Base-by-base conservation (phyloP, 2,113 vertebrate genomes). In the Bolborhynchus lineola region DNA sequence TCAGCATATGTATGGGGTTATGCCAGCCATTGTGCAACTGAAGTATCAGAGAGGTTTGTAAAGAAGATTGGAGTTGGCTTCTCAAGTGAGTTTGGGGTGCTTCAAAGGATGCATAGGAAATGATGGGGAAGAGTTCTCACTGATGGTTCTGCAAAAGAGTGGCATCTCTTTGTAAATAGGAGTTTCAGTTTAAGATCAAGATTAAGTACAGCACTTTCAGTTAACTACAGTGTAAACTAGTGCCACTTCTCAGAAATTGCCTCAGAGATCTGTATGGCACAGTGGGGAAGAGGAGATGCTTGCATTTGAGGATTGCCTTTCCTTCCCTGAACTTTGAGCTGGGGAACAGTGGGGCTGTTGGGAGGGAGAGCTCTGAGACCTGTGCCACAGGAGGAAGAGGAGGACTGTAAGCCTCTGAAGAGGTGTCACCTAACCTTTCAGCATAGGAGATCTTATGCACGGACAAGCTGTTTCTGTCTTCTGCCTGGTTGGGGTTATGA, bases 351-450 rank as follows among this genome's bases (percentile, higher is more conserved):
- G 1, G 12, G 44, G 63, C 75, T 33, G 67, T 60, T 49, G 59
- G 69, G 35, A 52, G 76, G 53, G 59, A 55, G 20, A 29, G 59
- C 86, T 42, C 57, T 3, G 39, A 55, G 93, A 26, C 69, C 31
- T 21, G n/a, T n/a, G n/a, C 5, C 6, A 6, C 26, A 6, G 50
- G 82, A 59, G 55, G 11, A 37, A 63, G 69, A 82, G n/a, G 67
- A 77, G 77, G 69, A 6, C 47, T 52, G 59, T 2, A 5, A 86
- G 59, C n/a, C 76, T 55, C 60, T 33, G n/a, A 53, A 87, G 72
- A 78, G 91, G 91, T 95, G 86, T 92, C 92, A 39, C 13, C 17
- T 96, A 93, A 78, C 95, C 83, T 46, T 14, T n/a, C 86, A 50
- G 5, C 29, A 18, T 16, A 47, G 63, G 67, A 33, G 44, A 85